These are phyloP conservation scores for Triops cancriformis DNA, from an alignment of 1,140 invertebrate genomes.

Conservation along the genomic window DNA sequence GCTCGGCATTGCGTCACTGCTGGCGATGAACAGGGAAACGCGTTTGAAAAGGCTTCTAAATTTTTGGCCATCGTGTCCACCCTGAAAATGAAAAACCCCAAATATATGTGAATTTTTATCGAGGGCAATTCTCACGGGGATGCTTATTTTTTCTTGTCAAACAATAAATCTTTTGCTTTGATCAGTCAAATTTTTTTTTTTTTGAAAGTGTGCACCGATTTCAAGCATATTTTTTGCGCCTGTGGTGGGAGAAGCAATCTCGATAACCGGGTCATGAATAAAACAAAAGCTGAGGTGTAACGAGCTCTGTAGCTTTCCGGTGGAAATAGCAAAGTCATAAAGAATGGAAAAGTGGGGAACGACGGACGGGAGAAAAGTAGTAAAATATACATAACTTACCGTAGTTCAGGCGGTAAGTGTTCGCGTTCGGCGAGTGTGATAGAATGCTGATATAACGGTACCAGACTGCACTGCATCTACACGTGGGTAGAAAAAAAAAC, in stretches of 20 bases:
- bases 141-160: no score
- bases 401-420: neutral
- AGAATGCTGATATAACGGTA: neutral
- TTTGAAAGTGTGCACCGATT: neutral
- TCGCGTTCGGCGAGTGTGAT: neutral
- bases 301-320: neutral
- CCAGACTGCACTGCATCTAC: neutral
- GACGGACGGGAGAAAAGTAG: neutral
- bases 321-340: constrained; percentile 1
- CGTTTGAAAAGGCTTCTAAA: neutral
- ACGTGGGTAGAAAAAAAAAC: neutral
- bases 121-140: no score
- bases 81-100: neutral
- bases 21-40: neutral
- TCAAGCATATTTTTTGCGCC: no score
- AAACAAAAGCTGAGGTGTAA: neutral
- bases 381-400: neutral
- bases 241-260: neutral
- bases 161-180: no score
- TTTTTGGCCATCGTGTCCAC: neutral
- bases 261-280: neutral
- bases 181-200: neutral
- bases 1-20: neutral
- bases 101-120: no score
- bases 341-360: neutral